Base-by-base conservation (phyloP, 2,888 invertebrate species). In the Thera obeliscata region DNA sequence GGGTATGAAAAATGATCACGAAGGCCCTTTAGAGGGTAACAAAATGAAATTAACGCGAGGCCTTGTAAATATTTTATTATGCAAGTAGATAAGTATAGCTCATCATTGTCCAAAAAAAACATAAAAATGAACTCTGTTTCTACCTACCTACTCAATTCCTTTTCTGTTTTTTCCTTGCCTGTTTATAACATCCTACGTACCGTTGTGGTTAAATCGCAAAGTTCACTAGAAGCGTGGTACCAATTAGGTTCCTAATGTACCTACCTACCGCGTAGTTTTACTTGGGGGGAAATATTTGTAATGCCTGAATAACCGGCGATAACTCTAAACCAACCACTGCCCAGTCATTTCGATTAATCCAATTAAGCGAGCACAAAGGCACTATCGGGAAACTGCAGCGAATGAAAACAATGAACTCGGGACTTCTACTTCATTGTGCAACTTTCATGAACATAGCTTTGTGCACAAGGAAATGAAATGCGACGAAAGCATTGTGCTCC, bases 361-460 rank as follows among this genome's bases (percentile, higher is more conserved):
- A 83, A 86, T 69, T 86, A 84, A 82, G 71, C 63, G 71, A 71
- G 70, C 75, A 81, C 79, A 83, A 81, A 78, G 76, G 76, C 73
- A 77, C 77, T 77, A 77, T 76, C 74, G 70, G 75, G 66, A 75
- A 76, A 73, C 66, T 69, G 61, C 71, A 68, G 62, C 56, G 71
- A 54, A 63, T 58, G 68, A 62, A 63, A 59, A 73, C 74, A 71
- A 71, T 70, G 48, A 62, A 43, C 22, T 56, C 2, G 52, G 50
- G 5, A 56, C 43, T 12, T 46, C 35, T 22, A 55, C 55, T 60
- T 50, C 49, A 65, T 64, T 63, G 46, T 33, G 38, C 61, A 57
- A 57, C 55, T 60, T 64, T 22, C 36, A 58, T 63, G 46, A 54
- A 48, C 52, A 46, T 22, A 38, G 55, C 43, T 46, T 46, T 46